Evolutionary conservation across 1,140 invertebrate genomes (phyloP).

Genomic region (Leptopilina clavipes): DNA sequence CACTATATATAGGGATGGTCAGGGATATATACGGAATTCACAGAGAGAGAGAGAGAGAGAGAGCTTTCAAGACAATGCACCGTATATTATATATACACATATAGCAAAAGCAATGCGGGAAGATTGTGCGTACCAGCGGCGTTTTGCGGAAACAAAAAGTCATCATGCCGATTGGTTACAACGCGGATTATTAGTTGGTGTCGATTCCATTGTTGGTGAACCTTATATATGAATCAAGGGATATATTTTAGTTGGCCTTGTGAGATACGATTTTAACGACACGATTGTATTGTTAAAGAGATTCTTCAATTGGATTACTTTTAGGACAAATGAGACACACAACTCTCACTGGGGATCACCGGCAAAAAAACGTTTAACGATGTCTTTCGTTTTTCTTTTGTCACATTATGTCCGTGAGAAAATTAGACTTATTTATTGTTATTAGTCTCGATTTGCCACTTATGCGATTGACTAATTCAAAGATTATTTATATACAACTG

Average conservation of each 20-base stretch:
- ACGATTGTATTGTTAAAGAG: slow-evolving; percentile 42
- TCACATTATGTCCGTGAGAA: slow-evolving; percentile 12
- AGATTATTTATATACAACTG: too few relatives aligned
- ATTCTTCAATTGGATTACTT: slow-evolving; percentile 50
- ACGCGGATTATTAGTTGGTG: slow-evolving; percentile 44
- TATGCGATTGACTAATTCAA: background rate
- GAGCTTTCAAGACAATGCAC: slow-evolving; percentile 17
- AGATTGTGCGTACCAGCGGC: slow-evolving; percentile 57
- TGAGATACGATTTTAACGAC: slow-evolving; percentile 48
- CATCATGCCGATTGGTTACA: slow-evolving; percentile 47
- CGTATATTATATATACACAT: background rate
- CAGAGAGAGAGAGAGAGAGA: too few relatives aligned
- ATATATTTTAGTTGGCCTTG: slow-evolving; percentile 41
- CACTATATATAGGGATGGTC: background rate
- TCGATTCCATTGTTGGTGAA: slow-evolving; percentile 46
- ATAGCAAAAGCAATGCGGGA: slow-evolving; percentile 54
- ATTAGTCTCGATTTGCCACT: background rate
- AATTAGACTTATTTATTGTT: slow-evolving; percentile 6
- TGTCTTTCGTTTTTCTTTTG: slow-evolving; percentile 23
- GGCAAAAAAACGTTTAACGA: slow-evolving; percentile 27
- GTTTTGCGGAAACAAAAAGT: slow-evolving; percentile 59
- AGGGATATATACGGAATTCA: background rate
- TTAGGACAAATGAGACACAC: slow-evolving; percentile 34
- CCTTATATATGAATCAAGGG: slow-evolving; percentile 37
- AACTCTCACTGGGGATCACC: slow-evolving; percentile 3